Evolutionary conservation across 2,113 vertebrate genomes (phyloP).

Genomic region (Cottus gobio): DNA sequence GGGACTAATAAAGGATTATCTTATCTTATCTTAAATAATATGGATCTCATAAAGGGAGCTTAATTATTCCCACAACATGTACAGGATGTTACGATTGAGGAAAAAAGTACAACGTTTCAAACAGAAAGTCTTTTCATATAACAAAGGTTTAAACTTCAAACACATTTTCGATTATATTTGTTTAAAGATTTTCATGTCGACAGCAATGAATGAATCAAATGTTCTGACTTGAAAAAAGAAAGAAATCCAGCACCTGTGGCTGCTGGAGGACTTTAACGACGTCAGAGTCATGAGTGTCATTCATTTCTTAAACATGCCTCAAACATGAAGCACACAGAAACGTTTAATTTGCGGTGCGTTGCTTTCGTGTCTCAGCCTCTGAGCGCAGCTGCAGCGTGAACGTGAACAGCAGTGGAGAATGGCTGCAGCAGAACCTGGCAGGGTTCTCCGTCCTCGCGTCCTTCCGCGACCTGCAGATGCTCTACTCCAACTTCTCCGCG

Average conservation of each 20-base stretch:
- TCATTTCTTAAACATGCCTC: not conserved
- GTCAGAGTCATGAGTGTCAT: too few species aligned
- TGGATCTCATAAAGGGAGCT: not conserved
- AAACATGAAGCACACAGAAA: not conserved
- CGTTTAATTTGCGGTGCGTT: not conserved
- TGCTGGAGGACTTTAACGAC: too few species aligned
- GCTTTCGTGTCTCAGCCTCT: constrained; percentile 56
- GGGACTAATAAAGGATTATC: too few species aligned
- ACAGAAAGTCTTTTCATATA: not conserved
- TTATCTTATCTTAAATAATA: too few species aligned
- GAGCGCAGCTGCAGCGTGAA: constrained; percentile 59
- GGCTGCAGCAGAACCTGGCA: constrained; percentile 78
- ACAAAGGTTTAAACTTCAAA: not conserved
- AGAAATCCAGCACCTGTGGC: too few species aligned
- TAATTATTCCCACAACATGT: not conserved
- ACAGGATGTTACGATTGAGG: not conserved
- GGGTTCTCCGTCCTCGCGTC: constrained; percentile 62
- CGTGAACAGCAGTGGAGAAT: constrained; percentile 62
- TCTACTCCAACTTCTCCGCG: constrained; percentile 62
- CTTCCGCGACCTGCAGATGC: constrained; percentile 52
- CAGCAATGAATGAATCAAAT: too few species aligned
- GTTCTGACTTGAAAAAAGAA: too few species aligned
- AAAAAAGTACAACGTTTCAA: not conserved
- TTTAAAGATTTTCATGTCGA: too few species aligned
- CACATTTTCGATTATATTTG: too few species aligned